Evolutionary conservation across 2,797 vertebrate species (phyloP), one percentile per base, ranked within the genome.

Genomic region (Ispidina lecontei): DNA sequence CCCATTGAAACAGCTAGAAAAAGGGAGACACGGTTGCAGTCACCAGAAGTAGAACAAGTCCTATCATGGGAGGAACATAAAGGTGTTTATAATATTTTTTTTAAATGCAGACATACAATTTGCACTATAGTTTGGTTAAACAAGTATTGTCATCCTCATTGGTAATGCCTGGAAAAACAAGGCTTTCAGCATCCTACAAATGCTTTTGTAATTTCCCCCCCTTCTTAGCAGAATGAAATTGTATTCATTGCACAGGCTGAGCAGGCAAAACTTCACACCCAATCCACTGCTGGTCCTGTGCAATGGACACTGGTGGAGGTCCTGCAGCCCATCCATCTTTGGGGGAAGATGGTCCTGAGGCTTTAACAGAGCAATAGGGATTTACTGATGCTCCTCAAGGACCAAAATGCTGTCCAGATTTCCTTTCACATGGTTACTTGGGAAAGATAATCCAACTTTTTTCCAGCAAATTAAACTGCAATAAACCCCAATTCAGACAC

Each of bases 221-320:
- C 11, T 63, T 69, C 22, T 41, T 29, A 60, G 72, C 31, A 52
- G 22, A 55, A 72, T 58, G 35, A 49, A 75, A 15, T 33, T 21
- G 7, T 1, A 2, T 14, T 12, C 52, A 20, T 83, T 0, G 0
- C 2, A 3, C 11, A 16, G 0, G 0, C 9, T n/a, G 41, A 55
- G 37, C 17, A 44, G 67, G 17, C 47, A 4, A 49, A 5, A 5
- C 8, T 26, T 74, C 29, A n/a, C 4, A 14, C 8, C 8, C 9
- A 23, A 44, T 7, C 13, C 23, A 6, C 15, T 4, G 8, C 10
- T 19, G 47, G 51, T 10, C n/a, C 56, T 17, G 16, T 17, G 9
- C 2, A 4, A 26, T 18, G 67, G 22, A 10, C 35, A 23, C 2
- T 4, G 33, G n/a, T 8, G 25, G n/a, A 58, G 16, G 22, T 65